Evolutionary conservation across 2,113 vertebrate genomes (phyloP).

Genomic region (Zosterops hypoxanthus): DNA sequence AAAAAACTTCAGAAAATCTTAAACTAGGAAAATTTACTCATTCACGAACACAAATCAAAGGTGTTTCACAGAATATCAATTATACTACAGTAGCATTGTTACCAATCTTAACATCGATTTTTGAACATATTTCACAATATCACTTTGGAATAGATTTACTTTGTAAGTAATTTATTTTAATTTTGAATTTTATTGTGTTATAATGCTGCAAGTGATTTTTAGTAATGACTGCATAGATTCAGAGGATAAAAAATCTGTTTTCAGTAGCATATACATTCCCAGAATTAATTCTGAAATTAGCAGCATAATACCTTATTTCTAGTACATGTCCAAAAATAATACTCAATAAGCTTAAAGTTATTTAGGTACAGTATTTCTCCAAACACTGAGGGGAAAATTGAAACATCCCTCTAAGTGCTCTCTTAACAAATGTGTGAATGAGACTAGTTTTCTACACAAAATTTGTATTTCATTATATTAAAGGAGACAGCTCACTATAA

Average conservation of each 20-base stretch:
- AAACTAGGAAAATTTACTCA: constrained; percentile 98
- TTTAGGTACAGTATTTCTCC: neutral
- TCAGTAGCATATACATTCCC: neutral
- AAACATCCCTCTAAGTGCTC: neutral
- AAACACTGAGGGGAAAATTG: neutral
- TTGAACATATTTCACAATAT: constrained; percentile 94
- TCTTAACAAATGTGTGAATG: neutral
- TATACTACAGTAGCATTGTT: constrained; percentile 95
- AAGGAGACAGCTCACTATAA: neutral
- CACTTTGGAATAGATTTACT: constrained; percentile 94
- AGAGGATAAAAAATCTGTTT: neutral
- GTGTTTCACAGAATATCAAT: constrained; percentile 98
- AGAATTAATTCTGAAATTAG: neutral
- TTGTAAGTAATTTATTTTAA: constrained; percentile 78
- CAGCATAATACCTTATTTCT: neutral
- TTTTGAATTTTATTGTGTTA: neutral
- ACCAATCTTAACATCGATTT: constrained; percentile 94
- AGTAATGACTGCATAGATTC: neutral
- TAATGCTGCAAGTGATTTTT: neutral
- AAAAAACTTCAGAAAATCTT: constrained; percentile 95
- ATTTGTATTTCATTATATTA: neutral
- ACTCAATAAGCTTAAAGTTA: neutral
- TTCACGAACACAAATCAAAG: constrained; percentile 96
- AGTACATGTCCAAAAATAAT: neutral
- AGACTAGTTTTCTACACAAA: neutral